Evolutionary conservation across 2,888 invertebrate species (phyloP).

Genomic region (Epicampocera succincta): DNA sequence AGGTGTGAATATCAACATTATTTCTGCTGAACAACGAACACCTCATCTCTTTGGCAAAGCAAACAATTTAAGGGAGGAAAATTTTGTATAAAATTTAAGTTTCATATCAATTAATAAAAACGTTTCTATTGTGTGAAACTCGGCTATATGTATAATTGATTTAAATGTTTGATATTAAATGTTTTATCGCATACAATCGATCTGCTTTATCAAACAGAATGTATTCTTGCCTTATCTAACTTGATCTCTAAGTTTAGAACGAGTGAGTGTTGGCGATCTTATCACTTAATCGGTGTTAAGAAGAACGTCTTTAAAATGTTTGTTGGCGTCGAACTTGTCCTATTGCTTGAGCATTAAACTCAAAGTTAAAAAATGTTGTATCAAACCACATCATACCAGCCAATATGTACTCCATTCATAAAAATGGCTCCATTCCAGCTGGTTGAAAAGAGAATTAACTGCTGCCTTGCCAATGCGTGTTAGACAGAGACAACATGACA

Average conservation of each 20-base stretch:
- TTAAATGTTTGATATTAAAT: constrained; percentile 3
- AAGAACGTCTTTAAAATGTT: constrained; percentile 1
- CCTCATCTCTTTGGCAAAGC: constrained; percentile 14
- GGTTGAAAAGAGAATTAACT: constrained; percentile 43
- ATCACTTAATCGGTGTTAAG: constrained; percentile 25
- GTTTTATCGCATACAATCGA: constrained; percentile 12
- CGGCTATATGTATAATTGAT: constrained; percentile 1
- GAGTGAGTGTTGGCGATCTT: constrained; percentile 2
- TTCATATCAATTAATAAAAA: not conserved
- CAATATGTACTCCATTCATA: constrained; percentile 4
- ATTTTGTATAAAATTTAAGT: constrained; percentile 1
- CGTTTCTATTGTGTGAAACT: not conserved
- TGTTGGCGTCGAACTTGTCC: constrained; percentile 29
- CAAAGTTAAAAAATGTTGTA: constrained; percentile 32
- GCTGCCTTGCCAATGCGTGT: not conserved
- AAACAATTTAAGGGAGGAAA: constrained; percentile 49
- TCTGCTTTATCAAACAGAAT: constrained; percentile 1
- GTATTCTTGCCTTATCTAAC: not conserved
- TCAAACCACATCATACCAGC: constrained; percentile 32
- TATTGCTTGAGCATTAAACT: not conserved
- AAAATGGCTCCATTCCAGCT: constrained; percentile 48
- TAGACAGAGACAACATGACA: constrained; percentile 35
- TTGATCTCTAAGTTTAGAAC: not conserved
- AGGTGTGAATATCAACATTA: constrained; percentile 65
- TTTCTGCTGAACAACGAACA: constrained; percentile 33